Evolutionary conservation across 2,888 invertebrate genomes (phyloP).

Genomic region (Ophraella communa): DNA sequence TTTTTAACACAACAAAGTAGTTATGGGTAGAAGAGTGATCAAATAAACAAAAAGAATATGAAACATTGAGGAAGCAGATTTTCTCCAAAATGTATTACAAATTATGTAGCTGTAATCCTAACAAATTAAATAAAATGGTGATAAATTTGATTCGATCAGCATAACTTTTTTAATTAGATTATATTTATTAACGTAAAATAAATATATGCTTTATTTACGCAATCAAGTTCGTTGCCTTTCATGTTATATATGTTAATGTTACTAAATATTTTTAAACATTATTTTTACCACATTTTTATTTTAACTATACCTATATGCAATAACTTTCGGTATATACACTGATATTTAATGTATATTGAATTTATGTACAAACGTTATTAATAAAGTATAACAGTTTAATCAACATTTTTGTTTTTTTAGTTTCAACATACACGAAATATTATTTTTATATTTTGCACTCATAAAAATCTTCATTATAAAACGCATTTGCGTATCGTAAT

Average conservation of each 20-base stretch:
- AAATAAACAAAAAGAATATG: too few relatives aligned
- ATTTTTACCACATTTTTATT: slow-evolving; percentile 45
- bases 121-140: neutral
- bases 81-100: too few relatives aligned
- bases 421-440: neutral
- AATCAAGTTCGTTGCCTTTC: slow-evolving; percentile 34
- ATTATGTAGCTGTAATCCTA: neutral
- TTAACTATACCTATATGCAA: slow-evolving; percentile 37
- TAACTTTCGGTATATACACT: slow-evolving; percentile 26
- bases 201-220: slow-evolving; percentile 28
- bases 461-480: too few relatives aligned
- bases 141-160: neutral
- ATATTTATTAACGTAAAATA: slow-evolving; percentile 38
- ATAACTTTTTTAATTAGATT: slow-evolving; percentile 9
- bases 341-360: slow-evolving; percentile 39
- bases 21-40: too few relatives aligned
- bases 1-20: too few relatives aligned
- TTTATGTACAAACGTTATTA: slow-evolving; percentile 40
- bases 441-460: neutral
- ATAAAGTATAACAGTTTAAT: slow-evolving; percentile 26
- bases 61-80: too few relatives aligned
- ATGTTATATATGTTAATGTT: slow-evolving; percentile 44
- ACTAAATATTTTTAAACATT: slow-evolving; percentile 44
- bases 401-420: neutral
- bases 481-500: too few relatives aligned